phyloP scores from a whole-genome alignment of 2,113 vertebrate genomes.

The Myxocyprinus asiaticus region DNA sequence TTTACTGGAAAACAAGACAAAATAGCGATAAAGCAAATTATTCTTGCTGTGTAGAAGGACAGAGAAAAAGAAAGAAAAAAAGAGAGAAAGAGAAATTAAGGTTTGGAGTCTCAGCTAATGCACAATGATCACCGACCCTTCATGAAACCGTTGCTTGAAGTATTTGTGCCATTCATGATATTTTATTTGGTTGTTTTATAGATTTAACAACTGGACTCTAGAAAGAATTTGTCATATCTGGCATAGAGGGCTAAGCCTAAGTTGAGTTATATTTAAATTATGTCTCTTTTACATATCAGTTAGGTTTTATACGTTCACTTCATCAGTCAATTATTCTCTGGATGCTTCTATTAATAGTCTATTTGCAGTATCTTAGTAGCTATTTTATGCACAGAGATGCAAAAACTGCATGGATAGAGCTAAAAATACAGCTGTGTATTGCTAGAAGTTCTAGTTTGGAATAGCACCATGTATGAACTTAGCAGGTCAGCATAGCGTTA shows the following conservation, averaged over 20 bases:
- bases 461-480: slow-evolving; percentile 3
- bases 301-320: neutral
- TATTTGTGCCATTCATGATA: slow-evolving; percentile 16
- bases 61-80: neutral
- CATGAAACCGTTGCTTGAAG: slow-evolving; percentile 2
- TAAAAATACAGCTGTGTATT: slow-evolving; percentile 8
- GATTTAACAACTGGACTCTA: neutral
- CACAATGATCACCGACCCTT: neutral
- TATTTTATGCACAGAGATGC: slow-evolving; percentile 31
- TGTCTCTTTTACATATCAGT: neutral
- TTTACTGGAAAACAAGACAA: too few species aligned
- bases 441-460: slow-evolving; percentile 16
- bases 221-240: too few species aligned
- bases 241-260: too few species aligned
- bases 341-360: slow-evolving; percentile 14
- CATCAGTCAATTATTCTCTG: slow-evolving; percentile 11
- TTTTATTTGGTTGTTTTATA: neutral
- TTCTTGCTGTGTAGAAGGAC: too few species aligned
- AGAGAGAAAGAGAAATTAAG: neutral
- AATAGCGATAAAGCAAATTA: too few species aligned
- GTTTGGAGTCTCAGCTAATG: slow-evolving; percentile 9
- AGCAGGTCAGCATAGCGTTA: neutral
- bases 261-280: neutral
- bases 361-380: slow-evolving; percentile 10
- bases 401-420: slow-evolving; percentile 28